phyloP scores from a whole-genome alignment of 2,888 invertebrate species.

The Sesia bembeciformis region DNA sequence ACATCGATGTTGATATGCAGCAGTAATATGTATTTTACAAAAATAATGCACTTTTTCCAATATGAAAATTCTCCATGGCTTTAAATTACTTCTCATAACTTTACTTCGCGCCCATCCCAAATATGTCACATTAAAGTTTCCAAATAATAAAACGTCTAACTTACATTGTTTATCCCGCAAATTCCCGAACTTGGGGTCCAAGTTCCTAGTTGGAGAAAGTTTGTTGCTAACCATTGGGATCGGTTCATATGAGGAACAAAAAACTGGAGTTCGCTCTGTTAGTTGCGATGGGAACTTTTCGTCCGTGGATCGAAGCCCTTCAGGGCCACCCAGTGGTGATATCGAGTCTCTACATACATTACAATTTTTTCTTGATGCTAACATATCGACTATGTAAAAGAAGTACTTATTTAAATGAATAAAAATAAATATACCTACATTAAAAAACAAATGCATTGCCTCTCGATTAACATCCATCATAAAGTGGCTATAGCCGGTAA shows the following conservation, averaged over 20 bases:
- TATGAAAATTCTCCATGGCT: no score
- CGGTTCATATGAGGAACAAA: not conserved
- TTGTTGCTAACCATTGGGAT: not conserved
- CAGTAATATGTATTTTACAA: no score
- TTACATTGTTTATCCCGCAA: not conserved
- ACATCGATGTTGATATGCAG: no score
- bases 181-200: not conserved
- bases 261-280: not conserved
- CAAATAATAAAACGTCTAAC: not conserved
- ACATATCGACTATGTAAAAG: not conserved
- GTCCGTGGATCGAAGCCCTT: not conserved
- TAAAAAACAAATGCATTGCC: not conserved
- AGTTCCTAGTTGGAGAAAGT: not conserved
- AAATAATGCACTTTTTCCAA: no score
- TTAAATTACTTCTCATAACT: not conserved
- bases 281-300: not conserved
- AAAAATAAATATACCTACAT: not conserved
- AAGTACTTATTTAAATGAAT: not conserved
- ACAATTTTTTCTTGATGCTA: no score
- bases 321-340: no score
- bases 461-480: no score
- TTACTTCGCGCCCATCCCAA: not conserved
- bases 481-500: no score
- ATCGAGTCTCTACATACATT: no score
- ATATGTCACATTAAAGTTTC: conserved; percentile 4